Evolutionary conservation across 2,888 invertebrate species (phyloP).

Genomic region (Phoenoteleia sp.): DNA sequence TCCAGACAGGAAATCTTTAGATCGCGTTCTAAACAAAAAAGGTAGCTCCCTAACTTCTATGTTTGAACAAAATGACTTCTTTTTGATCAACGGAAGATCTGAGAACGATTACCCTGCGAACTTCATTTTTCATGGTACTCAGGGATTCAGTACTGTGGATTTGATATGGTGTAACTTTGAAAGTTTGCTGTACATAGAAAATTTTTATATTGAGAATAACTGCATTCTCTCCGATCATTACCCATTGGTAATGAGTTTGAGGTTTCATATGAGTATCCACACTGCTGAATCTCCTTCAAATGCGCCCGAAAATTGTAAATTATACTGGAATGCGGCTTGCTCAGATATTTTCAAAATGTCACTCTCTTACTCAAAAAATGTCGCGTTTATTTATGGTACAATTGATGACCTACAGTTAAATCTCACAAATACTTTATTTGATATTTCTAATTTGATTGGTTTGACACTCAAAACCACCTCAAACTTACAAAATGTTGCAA

Average conservation of each 20-base stretch:
- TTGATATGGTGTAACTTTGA: conserved; percentile 5
- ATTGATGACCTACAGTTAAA: not conserved
- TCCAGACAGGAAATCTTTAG: not conserved
- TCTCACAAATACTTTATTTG: not conserved
- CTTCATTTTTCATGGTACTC: not conserved
- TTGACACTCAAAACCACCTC: not conserved
- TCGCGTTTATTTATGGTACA: not conserved
- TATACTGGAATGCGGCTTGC: no score
- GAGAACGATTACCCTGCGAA: not conserved
- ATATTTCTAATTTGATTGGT: not conserved
- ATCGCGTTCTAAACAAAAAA: not conserved
- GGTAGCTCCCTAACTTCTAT: not conserved
- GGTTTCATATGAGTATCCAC: no score
- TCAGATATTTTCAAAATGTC: not conserved
- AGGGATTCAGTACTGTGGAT: conserved; percentile 4
- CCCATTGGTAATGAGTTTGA: not conserved
- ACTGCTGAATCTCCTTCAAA: no score
- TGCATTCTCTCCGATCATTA: conserved; percentile 5
- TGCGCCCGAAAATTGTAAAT: no score
- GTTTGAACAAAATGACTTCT: not conserved
- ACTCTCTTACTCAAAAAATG: not conserved
- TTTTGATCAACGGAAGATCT: conserved; percentile 15
- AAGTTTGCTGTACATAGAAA: not conserved
- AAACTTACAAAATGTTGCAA: not conserved
- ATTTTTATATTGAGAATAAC: not conserved